Conservation (phyloP, 1,140 invertebrate species). For the Steinernema feltiae region DNA sequence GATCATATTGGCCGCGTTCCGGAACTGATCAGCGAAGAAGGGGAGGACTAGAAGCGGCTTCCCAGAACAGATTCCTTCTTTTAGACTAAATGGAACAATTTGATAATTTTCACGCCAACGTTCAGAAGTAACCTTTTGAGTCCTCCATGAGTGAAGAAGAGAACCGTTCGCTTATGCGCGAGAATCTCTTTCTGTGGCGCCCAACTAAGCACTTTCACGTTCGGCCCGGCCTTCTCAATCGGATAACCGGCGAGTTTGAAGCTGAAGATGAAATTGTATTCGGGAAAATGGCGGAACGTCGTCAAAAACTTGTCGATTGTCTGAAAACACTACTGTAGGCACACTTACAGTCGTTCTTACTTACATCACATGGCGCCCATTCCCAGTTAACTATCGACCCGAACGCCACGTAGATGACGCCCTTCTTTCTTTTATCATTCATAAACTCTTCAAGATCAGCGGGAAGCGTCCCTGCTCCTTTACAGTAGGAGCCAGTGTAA, state of each 20-base stretch:
- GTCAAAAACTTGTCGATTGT: slow-evolving; percentile 27
- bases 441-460: slow-evolving; percentile 19
- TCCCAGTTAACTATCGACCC: slow-evolving; percentile 40
- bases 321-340: background rate
- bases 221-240: slow-evolving; percentile 7
- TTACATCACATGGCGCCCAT: slow-evolving; percentile 18
- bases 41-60: slow-evolving; percentile 31
- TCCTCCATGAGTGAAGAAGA: slow-evolving; percentile 49
- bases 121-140: slow-evolving; percentile 41
- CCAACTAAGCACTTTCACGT: slow-evolving; percentile 29
- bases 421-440: slow-evolving; percentile 28
- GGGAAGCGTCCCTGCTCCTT: background rate
- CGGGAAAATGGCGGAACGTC: slow-evolving; percentile 29
- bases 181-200: slow-evolving; percentile 46
- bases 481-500: background rate
- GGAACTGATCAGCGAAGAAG: slow-evolving; percentile 37
- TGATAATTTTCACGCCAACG: no score
- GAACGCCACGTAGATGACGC: slow-evolving; percentile 48
- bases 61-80: slow-evolving; percentile 39
- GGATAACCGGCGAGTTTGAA: slow-evolving; percentile 32
- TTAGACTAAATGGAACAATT: no score
- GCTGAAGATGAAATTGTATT: slow-evolving; percentile 42
- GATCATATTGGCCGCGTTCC: slow-evolving; percentile 28
- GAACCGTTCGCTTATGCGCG: slow-evolving; percentile 34
- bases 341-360: background rate